phyloP scores from a whole-genome alignment of 2,797 vertebrate species.

The Melanotaenia parkinsoni region DNA sequence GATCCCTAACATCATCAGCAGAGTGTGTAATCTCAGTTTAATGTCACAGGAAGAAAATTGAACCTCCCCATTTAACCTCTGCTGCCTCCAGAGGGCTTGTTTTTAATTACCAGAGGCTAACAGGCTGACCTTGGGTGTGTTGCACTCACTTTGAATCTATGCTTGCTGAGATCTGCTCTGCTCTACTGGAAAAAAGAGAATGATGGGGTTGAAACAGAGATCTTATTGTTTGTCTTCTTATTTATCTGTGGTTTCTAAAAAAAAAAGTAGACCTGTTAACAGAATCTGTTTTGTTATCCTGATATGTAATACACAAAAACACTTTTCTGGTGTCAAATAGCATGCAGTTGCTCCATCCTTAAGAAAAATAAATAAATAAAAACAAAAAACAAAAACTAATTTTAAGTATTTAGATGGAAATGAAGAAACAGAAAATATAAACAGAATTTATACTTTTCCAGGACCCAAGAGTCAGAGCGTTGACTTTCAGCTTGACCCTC shows the following conservation, averaged over 20 bases:
- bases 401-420: background rate
- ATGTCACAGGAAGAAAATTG: conserved; percentile 78
- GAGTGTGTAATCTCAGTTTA: conserved; percentile 78
- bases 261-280: conserved; percentile 1
- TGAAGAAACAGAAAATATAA: background rate
- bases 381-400: background rate
- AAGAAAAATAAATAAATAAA: background rate
- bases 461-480: conserved; percentile 45
- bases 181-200: conserved; percentile 80
- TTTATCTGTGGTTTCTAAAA: conserved; percentile 14
- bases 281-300: background rate
- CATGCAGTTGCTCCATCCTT: background rate
- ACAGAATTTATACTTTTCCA: conserved; percentile 14
- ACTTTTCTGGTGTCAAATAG: conserved; percentile 23
- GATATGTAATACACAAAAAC: background rate
- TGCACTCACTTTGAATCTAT: conserved; percentile 87
- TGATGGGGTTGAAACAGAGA: conserved; percentile 57
- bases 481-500: conserved; percentile 82
- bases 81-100: conserved; percentile 86
- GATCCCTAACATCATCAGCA: conserved; percentile 66
- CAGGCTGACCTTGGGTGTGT: conserved; percentile 88
- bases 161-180: conserved; percentile 81
- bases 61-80: conserved; percentile 88
- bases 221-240: conserved; percentile 22
- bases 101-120: conserved; percentile 94